Conservation (phyloP, 2,113 vertebrate species). For the Clarias macrocephalus region DNA sequence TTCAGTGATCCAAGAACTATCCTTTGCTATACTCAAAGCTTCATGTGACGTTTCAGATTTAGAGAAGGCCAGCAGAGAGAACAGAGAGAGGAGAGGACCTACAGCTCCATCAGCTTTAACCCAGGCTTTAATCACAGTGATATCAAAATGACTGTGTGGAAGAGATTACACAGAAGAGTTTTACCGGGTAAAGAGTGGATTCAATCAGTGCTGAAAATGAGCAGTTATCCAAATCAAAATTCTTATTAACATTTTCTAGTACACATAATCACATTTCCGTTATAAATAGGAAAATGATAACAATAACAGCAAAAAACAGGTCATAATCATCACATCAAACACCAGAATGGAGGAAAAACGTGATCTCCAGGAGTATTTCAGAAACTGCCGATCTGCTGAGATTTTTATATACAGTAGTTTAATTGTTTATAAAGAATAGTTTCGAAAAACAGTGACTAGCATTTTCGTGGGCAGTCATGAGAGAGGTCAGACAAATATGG, state of each 20-base stretch:
- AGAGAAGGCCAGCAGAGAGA: constrained; percentile 69
- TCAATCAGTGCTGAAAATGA: background rate
- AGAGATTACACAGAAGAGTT: constrained; percentile 76
- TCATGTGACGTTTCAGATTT: constrained; percentile 50
- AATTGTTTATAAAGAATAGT: background rate
- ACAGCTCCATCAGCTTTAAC: constrained; percentile 78
- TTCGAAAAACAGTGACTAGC: background rate
- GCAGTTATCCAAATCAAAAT: background rate
- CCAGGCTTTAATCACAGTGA: constrained; percentile 81
- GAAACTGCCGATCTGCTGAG: background rate
- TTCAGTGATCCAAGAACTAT: background rate
- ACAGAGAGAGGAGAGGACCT: constrained; percentile 62
- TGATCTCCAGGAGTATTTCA: background rate
- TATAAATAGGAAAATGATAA: background rate
- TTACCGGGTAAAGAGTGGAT: constrained; percentile 71
- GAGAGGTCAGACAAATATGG: background rate
- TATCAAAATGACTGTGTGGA: constrained; percentile 83
- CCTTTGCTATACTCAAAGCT: background rate
- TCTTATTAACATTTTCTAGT: background rate
- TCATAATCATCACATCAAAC: background rate
- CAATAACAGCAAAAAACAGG: background rate
- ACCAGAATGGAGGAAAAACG: background rate
- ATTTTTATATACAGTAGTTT: background rate
- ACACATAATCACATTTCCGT: background rate
- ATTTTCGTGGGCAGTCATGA: background rate